These are phyloP conservation scores for Acleris cristana DNA, from an alignment of 2,888 invertebrate species.

Conservation along the genomic window DNA sequence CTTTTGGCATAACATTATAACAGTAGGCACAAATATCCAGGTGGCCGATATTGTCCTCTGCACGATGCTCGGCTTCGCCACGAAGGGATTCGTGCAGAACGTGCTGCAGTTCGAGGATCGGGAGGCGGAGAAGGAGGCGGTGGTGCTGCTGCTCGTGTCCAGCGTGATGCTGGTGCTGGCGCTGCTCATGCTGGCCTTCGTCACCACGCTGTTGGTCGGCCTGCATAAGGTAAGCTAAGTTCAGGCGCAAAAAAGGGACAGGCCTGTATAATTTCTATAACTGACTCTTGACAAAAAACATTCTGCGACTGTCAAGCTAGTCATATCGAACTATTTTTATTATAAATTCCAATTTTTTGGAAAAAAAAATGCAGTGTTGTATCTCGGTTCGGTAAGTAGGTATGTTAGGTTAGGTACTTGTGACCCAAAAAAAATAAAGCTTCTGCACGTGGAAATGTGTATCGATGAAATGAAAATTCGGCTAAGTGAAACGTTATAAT, in stretches of 20 bases:
- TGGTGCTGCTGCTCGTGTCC: conserved; percentile 32
- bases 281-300: no score
- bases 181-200: conserved; percentile 31
- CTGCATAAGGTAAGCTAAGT: conserved; percentile 42
- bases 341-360: no score
- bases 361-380: no score
- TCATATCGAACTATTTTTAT: no score
- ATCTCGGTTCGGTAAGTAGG: no score
- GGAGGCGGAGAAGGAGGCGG: background rate
- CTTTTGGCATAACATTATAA: no score
- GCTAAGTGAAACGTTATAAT: no score
- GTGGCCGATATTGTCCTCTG: conserved; percentile 3
- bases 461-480: no score
- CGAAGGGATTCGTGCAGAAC: background rate
- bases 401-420: no score
- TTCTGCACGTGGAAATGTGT: no score
- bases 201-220: conserved; percentile 43
- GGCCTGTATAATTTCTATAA: background rate
- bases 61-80: background rate
- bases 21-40: background rate
- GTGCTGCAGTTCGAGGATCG: conserved; percentile 2
- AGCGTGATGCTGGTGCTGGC: conserved; percentile 38
- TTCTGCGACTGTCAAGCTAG: no score
- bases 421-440: no score
- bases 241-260: conserved; percentile 34